Percentiles rank a stretch among this genome's conserved stretches.
phyloP scores from a whole-genome alignment of 2,797 vertebrate genomes.

The Lagorchestes hirsutus region DNA sequence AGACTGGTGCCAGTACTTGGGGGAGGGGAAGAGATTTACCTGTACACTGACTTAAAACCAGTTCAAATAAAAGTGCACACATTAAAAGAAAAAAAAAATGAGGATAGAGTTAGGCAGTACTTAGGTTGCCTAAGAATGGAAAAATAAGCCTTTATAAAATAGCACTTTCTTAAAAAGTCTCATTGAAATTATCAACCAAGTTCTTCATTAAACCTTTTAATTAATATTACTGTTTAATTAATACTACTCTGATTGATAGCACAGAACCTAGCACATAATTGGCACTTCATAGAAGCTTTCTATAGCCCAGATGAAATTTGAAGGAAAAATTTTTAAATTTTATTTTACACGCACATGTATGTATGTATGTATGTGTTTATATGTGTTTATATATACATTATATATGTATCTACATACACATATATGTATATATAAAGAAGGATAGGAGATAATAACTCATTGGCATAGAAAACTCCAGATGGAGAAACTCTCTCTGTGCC shows the following conservation, averaged over 20 bases:
- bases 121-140: neutral
- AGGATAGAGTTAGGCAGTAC: neutral
- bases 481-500: neutral
- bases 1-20: no score
- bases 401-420: no score
- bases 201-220: neutral
- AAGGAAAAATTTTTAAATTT: neutral
- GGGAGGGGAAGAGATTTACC: no score
- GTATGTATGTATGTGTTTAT: rapidly evolving
- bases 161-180: neutral
- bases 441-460: neutral
- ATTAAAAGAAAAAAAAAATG: no score
- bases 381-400: no score
- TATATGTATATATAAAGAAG: neutral
- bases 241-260: neutral
- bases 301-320: neutral
- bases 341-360: neutral
- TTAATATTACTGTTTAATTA: neutral
- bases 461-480: neutral
- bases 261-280: neutral
- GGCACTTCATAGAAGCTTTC: neutral
- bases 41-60: no score
- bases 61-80: no score
- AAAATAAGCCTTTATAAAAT: neutral
- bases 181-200: neutral